Conservation (phyloP, 1,140 invertebrate genomes). For the Leptoteleia sp. region DNA sequence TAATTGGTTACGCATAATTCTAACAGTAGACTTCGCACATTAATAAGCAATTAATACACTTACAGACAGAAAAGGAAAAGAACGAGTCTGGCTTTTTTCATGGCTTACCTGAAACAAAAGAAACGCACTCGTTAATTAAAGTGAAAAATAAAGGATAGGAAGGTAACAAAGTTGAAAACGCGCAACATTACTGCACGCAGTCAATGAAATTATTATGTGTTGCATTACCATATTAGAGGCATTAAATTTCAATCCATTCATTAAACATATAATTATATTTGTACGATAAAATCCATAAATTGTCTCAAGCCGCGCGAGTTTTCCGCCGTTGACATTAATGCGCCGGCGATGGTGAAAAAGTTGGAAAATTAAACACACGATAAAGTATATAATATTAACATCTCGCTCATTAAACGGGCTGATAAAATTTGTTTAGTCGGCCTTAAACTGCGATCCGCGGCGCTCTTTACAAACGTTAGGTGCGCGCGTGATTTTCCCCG, state of each 20-base stretch:
- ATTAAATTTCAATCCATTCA: slow-evolving; percentile 48
- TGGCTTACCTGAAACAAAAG: slow-evolving; percentile 47
- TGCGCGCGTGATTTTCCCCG: slow-evolving; percentile 4
- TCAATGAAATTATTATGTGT: slow-evolving; percentile 43
- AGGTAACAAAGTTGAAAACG: not conserved
- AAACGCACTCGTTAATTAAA: slow-evolving; percentile 45
- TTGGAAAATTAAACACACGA: slow-evolving; percentile 16
- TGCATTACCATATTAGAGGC: slow-evolving; percentile 31
- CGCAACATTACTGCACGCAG: slow-evolving; percentile 14
- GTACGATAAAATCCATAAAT: slow-evolving; percentile 24
- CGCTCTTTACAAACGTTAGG: slow-evolving; percentile 9
- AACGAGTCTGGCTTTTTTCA: slow-evolving; percentile 15
- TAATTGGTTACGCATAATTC: too few relatives aligned
- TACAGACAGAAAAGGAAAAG: slow-evolving; percentile 12
- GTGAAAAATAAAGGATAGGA: too few relatives aligned
- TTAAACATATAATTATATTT: slow-evolving; percentile 52
- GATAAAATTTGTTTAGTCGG: slow-evolving; percentile 26
- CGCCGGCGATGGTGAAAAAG: not conserved
- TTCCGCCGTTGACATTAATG: slow-evolving; percentile 31
- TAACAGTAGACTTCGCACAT: slow-evolving; percentile 37
- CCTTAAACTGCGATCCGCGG: slow-evolving; percentile 9
- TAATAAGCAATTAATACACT: slow-evolving; percentile 46
- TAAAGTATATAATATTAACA: slow-evolving; percentile 21
- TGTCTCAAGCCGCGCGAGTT: slow-evolving; percentile 19
- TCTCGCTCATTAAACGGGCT: slow-evolving; percentile 5